Conservation (phyloP, 1,140 invertebrate species). For the Spodoptera litura region DNA sequence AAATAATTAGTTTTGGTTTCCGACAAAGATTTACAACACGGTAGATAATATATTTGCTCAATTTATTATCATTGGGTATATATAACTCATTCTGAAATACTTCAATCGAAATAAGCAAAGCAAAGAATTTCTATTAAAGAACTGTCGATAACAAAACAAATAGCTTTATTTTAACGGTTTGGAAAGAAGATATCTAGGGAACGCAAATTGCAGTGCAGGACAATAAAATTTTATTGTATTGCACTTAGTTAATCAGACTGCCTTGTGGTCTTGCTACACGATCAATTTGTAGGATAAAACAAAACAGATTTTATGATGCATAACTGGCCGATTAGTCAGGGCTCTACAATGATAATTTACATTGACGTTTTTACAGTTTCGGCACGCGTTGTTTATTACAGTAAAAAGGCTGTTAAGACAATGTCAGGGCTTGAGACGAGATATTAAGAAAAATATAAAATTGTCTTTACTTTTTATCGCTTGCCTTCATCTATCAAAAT, state of each 20-base stretch:
- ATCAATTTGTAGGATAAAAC: conserved; percentile 35
- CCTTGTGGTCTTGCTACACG: neutral
- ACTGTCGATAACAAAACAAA: neutral
- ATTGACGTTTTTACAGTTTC: conserved; percentile 53
- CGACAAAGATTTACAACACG: conserved; percentile 2
- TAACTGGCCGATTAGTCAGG: conserved; percentile 3
- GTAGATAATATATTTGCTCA: neutral
- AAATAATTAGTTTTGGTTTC: conserved; percentile 22
- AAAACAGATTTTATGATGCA: conserved; percentile 19
- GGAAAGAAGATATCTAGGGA: neutral
- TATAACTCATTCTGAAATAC: neutral
- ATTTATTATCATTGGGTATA: neutral
- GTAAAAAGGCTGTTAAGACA: conserved; percentile 54
- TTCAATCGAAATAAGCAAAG: neutral
- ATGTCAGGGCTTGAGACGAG: conserved; percentile 21
- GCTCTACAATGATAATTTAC: conserved; percentile 49
- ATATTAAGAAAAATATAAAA: conserved; percentile 50
- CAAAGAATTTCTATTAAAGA: neutral
- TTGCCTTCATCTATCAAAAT: conserved; percentile 52
- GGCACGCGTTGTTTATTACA: conserved; percentile 50
- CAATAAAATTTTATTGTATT: conserved; percentile 9
- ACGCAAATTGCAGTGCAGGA: neutral
- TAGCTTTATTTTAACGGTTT: neutral
- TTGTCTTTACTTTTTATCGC: conserved; percentile 45
- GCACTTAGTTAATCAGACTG: neutral